phyloP scores from a whole-genome alignment of 2,888 invertebrate species.

The Drosophila histrio region DNA sequence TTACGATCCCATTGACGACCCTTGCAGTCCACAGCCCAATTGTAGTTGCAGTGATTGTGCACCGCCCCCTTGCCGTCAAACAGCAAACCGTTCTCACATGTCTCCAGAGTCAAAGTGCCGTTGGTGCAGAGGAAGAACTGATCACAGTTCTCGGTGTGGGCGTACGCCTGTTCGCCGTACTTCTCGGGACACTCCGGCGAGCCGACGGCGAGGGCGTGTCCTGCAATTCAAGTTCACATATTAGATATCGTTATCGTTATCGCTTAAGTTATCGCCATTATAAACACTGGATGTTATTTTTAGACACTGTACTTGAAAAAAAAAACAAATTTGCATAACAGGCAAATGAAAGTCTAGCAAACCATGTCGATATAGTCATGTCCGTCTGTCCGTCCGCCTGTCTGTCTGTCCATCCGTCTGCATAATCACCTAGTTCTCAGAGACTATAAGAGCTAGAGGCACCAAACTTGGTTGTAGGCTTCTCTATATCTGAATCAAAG shows the following conservation, averaged over 20 bases:
- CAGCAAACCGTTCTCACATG: slow-evolving; percentile 95
- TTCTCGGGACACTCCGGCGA: slow-evolving; percentile 92
- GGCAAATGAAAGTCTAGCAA: too few relatives aligned
- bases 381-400: too few relatives aligned
- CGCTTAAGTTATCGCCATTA: neutral
- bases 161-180: slow-evolving; percentile 92
- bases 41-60: slow-evolving; percentile 96
- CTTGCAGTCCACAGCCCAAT: slow-evolving; percentile 96
- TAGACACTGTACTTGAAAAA: too few relatives aligned
- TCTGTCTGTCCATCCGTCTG: too few relatives aligned
- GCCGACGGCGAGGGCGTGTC: slow-evolving; percentile 87
- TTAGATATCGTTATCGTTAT: neutral
- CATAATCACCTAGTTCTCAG: too few relatives aligned
- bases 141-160: slow-evolving; percentile 94
- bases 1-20: slow-evolving; percentile 91
- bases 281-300: too few relatives aligned
- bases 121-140: slow-evolving; percentile 96
- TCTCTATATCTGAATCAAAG: too few relatives aligned
- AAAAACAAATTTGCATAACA: too few relatives aligned
- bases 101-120: slow-evolving; percentile 94
- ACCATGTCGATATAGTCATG: too few relatives aligned
- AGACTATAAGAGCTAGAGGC: too few relatives aligned
- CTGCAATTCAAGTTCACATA: slow-evolving; percentile 65
- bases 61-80: slow-evolving; percentile 95
- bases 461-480: too few relatives aligned